Evolutionary conservation across 2,113 vertebrate genomes (phyloP), one percentile per base, ranked within the genome.

Genomic region (Lagopus leucura): DNA sequence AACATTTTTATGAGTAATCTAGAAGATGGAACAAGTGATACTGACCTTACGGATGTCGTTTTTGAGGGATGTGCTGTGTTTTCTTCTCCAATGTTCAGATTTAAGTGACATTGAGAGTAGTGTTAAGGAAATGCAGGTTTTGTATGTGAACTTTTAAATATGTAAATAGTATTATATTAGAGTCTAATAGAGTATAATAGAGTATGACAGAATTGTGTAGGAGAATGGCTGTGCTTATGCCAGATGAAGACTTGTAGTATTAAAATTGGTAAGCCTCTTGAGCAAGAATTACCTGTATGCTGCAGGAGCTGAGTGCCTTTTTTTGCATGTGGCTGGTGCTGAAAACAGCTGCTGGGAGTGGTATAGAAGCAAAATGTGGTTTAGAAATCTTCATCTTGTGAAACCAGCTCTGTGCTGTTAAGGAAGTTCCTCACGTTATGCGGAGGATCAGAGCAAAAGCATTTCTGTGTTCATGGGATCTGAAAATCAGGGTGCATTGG

Each of bases 311-410:
- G 10, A 64, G 19, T 71, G 61, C 34, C 58, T 86, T 14, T 21
- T 63, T 28, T 28, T 34, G 20, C 0, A 0, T 30, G 48, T 40
- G 16, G 45, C 2, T 60, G 38, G 38, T 11, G 42, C 42, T 60
- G 63, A 60, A 74, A 70, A 14, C 50, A 78, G 73, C 22, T 42
- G 34, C 54, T 80, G 36, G 7, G 70, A 76, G 45, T 19, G 32
- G 9, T 38, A 3, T 0, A 5, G 0, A 38, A 72, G 16, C 34
- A 70, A 78, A 45, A 70, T 4, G 18, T 42, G 18, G 4, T 74
- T 72, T 48, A 61, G 48, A 89, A 61, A n/a, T 24, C 25, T 43
- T 82, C 7, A 14, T 91, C 10, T 40, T 73, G 27, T 63, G 64
- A 82, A 42, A n/a, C n/a, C 11, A 58, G n/a, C 43, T 73, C 16